Base-by-base conservation (phyloP, 1,140 invertebrate species). In the Drosophila novamexicana region DNA sequence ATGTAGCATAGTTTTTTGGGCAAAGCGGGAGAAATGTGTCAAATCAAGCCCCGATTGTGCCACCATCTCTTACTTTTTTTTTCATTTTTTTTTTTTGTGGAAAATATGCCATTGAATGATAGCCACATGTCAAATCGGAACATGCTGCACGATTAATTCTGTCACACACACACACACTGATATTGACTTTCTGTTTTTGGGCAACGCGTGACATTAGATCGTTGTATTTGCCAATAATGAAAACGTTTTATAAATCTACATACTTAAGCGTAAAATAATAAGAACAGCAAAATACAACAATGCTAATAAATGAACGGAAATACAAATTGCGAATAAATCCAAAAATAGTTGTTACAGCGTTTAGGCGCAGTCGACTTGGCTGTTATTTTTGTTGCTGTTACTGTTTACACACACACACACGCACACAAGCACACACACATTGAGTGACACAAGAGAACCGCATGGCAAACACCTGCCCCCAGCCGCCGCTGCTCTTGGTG, bases 91-190 rank as follows among this genome's bases (percentile, higher is more conserved):
- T 57, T n/a, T 53, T 47, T 14, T 9, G 2, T 16, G 6, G 22
- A 61, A 53, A 39, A 81, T 59, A 63, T 76, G 56, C 65, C 62
- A 71, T 85, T 86, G 76, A 86, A 78, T 75, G 81, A 83, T 88
- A 67, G 79, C 76, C 79, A 86, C 78, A 82, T 86, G 83, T 88
- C 83, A 77, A 73, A 79, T 74, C 77, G 82, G 83, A 67, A 37
- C 63, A 79, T 62, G 68, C 49, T 62, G 52, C 66, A 79, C 76
- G 53, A 86, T 86, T 88, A 88, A 86, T 88, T 44, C 65, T 61
- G 49, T 53, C 37, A 68, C 49, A 63, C 42, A 56, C 50, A 67
- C 18, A 58, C 18, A 40, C 22, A 62, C 36, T 22, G 1, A 39
- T 34, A 40, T 54, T 16, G 58, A n/a, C 12, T 32, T 37, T 66